Evolutionary conservation across 2,888 invertebrate species (phyloP).

Genomic region (Linnaemya tessellans): DNA sequence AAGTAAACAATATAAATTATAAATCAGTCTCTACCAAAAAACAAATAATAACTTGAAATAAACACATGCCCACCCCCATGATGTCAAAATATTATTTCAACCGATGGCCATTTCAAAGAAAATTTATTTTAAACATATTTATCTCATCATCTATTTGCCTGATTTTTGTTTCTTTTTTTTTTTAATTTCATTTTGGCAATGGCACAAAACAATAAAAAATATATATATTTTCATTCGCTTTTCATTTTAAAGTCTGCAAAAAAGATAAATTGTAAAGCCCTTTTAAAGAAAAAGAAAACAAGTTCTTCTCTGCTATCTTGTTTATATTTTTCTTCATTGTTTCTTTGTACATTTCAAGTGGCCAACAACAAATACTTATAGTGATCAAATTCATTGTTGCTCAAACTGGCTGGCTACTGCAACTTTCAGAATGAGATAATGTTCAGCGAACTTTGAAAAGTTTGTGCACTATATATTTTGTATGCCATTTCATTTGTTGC

Average conservation of each 20-base stretch:
- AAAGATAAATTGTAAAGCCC: conserved; percentile 17
- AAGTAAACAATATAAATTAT: conserved; percentile 66
- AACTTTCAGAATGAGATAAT: conserved; percentile 13
- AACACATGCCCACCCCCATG: conserved; percentile 54
- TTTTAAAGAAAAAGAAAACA: conserved; percentile 52
- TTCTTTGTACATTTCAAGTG: conserved; percentile 3
- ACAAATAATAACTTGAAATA: neutral
- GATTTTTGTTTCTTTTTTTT: neutral
- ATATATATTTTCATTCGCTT: neutral
- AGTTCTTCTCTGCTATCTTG: conserved; percentile 14
- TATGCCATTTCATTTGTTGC: neutral
- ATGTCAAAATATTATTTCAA: conserved; percentile 53
- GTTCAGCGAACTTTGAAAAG: conserved; percentile 6
- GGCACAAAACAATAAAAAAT: conserved; percentile 53
- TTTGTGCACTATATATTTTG: neutral
- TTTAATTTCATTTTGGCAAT: conserved; percentile 60
- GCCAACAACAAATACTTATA: conserved; percentile 4
- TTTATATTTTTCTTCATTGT: neutral
- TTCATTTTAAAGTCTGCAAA: neutral
- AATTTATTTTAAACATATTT: conserved; percentile 59
- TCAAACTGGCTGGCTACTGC: conserved; percentile 26
- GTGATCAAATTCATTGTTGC: neutral
- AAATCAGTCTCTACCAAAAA: conserved; percentile 12
- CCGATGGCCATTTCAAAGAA: conserved; percentile 28
- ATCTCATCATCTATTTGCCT: neutral